Percentiles rank a stretch among this genome's conserved stretches.
Evolutionary conservation across 2,888 invertebrate genomes (phyloP).

Genomic region (Sarcophaga caerulescens): DNA sequence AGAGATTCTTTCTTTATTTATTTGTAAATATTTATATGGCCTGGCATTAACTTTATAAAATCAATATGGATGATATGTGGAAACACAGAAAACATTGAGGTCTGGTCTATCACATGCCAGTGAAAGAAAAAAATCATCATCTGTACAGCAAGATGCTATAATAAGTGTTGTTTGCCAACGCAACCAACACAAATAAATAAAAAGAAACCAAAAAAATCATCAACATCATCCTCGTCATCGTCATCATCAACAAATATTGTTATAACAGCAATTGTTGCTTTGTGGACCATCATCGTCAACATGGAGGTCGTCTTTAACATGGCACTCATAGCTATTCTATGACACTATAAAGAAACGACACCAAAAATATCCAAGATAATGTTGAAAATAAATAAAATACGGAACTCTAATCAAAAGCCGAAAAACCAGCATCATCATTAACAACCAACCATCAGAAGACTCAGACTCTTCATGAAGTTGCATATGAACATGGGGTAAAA

Average conservation of each 20-base stretch:
- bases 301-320: constrained; percentile 3
- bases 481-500: not conserved
- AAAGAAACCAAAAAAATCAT: not conserved
- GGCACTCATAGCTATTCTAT: not conserved
- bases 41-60: constrained; percentile 33
- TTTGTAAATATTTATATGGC: constrained; percentile 31
- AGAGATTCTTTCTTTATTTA: not conserved
- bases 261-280: constrained; percentile 24
- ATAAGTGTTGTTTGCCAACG: not conserved
- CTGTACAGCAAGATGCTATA: not conserved
- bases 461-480: constrained; percentile 8
- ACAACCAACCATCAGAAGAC: not conserved
- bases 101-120: not conserved
- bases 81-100: constrained; percentile 24
- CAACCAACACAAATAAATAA: constrained; percentile 10
- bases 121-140: not conserved
- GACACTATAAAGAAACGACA: not conserved
- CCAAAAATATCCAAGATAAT: not conserved
- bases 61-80: constrained; percentile 30
- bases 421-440: constrained; percentile 24
- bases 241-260: constrained; percentile 50
- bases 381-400: constrained; percentile 9
- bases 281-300: constrained; percentile 16
- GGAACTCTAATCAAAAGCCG: constrained; percentile 28
- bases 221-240: not conserved